Conservation (phyloP, 2,113 vertebrate genomes). For the Eulemur macaco region DNA sequence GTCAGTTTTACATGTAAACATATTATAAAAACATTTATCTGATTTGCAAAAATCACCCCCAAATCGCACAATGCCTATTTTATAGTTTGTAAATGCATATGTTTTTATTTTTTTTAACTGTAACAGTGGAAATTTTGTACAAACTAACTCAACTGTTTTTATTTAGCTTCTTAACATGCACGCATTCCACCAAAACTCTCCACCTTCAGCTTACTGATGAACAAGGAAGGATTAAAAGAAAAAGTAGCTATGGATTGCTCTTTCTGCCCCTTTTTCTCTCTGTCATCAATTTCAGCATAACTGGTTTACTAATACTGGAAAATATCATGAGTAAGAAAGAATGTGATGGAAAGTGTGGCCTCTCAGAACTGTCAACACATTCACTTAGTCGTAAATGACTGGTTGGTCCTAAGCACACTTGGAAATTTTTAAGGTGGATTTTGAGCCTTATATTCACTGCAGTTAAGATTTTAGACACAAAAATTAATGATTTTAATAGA, state of each 20-base stretch:
- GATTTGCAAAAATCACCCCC: neutral
- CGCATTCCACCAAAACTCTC: neutral
- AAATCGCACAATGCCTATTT: neutral
- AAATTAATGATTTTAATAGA: neutral
- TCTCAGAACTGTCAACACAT: neutral
- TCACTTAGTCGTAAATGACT: neutral
- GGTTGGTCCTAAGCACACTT: neutral
- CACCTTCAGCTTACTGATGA: neutral
- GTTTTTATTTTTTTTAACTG: neutral
- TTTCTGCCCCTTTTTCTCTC: neutral
- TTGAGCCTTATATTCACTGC: neutral
- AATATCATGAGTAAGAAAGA: neutral
- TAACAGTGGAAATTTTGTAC: neutral
- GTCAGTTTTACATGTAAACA: neutral
- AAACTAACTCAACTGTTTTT: neutral
- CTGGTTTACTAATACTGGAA: neutral
- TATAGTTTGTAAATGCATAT: neutral
- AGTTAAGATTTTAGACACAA: neutral
- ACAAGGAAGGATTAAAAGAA: neutral
- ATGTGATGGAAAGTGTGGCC: neutral
- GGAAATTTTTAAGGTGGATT: neutral
- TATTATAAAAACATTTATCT: neutral
- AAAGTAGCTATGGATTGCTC: neutral
- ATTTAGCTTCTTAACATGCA: neutral
- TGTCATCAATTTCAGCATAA: neutral